Evolutionary conservation across 2,888 invertebrate genomes (phyloP), one percentile per base, ranked within the genome.

Genomic region (Orchesella flavescens): DNA sequence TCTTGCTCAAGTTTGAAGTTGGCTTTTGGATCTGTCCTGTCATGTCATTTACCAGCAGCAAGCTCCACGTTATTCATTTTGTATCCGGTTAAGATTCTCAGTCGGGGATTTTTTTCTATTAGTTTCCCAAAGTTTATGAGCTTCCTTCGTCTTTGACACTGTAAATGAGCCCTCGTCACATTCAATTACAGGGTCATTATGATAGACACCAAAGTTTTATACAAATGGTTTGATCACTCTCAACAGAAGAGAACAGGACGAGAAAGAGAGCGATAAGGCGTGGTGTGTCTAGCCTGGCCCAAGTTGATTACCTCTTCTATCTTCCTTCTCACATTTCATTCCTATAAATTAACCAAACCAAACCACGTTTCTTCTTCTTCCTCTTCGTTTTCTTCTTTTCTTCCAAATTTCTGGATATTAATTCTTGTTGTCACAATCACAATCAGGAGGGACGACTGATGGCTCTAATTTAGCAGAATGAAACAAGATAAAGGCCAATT

Each of bases 111-210:
- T 57, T 17, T 59, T 59, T 49, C 2, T 1, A 10, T 3, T 2
- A 49, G 5, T n/a, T 15, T 10, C 12, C 10, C 2, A 49, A n/a
- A 49, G 59, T 34, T 66, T 66, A 74, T 80, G 66, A 59, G 44
- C 19, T 73, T 73, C 61, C 49, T 73, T 66, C 49, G 66, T 46
- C 66, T 74, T 80, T 80, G 80, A 80, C 80, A 74, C 74, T 80
- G 68, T 80, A 80, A 80, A 80, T 80, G 80, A 80, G 80, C 74
- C 66, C 34, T 68, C 73, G 74, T 80, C 80, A 80, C 80, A 80
- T 65, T 74, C 80, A 80, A 80, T 80, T 80, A 74, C 68, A 80
- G 73, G 74, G 74, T 68, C 80, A 80, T 80, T 80, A 80, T 74
- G 73, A 80, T 61, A 80, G 74, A 80, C 80, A 74, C 80, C 72